phyloP scores from a whole-genome alignment of 2,797 vertebrate genomes.

The Myotis myotis region DNA sequence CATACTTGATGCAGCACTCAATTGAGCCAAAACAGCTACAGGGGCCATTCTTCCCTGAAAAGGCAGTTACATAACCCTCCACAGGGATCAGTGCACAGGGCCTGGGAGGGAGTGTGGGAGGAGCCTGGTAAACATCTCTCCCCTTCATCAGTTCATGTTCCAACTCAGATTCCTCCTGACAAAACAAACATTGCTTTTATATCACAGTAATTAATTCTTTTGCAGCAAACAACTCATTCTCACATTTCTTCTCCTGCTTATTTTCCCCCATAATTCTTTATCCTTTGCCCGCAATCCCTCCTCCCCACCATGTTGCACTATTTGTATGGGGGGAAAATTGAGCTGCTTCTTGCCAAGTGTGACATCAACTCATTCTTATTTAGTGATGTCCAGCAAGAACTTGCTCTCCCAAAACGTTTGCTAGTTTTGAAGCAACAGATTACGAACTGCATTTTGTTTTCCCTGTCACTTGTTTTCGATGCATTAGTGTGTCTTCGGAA shows the following conservation, averaged over 20 bases:
- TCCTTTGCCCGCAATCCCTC: slow-evolving; percentile 42
- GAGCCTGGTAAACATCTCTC: slow-evolving; percentile 68
- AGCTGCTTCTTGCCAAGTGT: slow-evolving; percentile 83
- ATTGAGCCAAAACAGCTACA: slow-evolving; percentile 38
- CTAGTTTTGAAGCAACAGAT: slow-evolving; percentile 81
- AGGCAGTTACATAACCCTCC: slow-evolving; percentile 75
- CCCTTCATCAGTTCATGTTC: slow-evolving; percentile 71
- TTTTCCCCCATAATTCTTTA: slow-evolving; percentile 62
- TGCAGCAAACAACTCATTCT: slow-evolving; percentile 62
- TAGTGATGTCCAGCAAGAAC: slow-evolving; percentile 84
- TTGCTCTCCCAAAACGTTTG: slow-evolving; percentile 83
- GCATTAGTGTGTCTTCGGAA: slow-evolving; percentile 59
- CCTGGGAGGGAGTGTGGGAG: slow-evolving; percentile 54
- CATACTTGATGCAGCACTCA: neutral
- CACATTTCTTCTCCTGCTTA: slow-evolving; percentile 46
- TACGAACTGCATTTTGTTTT: slow-evolving; percentile 76
- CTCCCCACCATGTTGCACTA: slow-evolving; percentile 77
- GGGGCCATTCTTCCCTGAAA: slow-evolving; percentile 58
- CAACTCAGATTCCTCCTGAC: slow-evolving; percentile 66
- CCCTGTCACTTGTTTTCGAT: slow-evolving; percentile 68
- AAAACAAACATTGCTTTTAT: slow-evolving; percentile 68
- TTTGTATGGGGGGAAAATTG: slow-evolving; percentile 76
- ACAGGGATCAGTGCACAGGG: slow-evolving; percentile 55
- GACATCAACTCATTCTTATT: slow-evolving; percentile 90
- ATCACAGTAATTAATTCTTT: slow-evolving; percentile 66